Conservation (phyloP, 2,113 vertebrate genomes). For the Megatriorchis doriae region DNA sequence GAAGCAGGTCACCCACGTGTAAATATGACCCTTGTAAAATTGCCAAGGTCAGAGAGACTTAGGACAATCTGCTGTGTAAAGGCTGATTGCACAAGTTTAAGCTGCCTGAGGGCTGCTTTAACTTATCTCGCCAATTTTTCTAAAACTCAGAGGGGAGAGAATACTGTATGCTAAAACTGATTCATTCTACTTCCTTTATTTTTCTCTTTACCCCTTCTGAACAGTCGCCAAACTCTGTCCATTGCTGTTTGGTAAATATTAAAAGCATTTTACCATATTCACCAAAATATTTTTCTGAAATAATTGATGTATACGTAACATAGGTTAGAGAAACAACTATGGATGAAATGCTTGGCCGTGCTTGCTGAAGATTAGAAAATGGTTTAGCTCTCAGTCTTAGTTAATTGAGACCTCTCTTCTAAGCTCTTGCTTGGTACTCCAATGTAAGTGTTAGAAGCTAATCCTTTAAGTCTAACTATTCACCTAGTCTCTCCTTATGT, state of each 20-base stretch:
- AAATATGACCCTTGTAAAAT: not conserved
- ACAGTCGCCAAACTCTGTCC: not conserved
- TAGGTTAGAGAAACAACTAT: not conserved
- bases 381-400: not conserved
- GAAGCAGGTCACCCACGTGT: constrained; percentile 17
- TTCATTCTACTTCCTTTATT: not conserved
- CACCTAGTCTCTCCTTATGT: not conserved
- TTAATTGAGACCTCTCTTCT: not conserved
- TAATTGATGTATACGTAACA: not conserved
- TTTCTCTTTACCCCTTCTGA: not conserved
- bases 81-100: constrained; percentile 19
- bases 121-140: not conserved
- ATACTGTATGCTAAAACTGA: not conserved
- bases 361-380: not conserved
- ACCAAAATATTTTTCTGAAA: not conserved
- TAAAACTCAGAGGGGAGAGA: not conserved
- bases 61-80: not conserved
- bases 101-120: not conserved
- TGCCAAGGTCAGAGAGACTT: not conserved
- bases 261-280: not conserved
- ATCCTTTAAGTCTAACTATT: constrained; percentile 20
- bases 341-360: not conserved
- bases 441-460: constrained; percentile 12
- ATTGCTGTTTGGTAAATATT: not conserved
- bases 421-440: not conserved